phyloP scores from a whole-genome alignment of 2,113 vertebrate genomes.

The Zosterops lateralis region DNA sequence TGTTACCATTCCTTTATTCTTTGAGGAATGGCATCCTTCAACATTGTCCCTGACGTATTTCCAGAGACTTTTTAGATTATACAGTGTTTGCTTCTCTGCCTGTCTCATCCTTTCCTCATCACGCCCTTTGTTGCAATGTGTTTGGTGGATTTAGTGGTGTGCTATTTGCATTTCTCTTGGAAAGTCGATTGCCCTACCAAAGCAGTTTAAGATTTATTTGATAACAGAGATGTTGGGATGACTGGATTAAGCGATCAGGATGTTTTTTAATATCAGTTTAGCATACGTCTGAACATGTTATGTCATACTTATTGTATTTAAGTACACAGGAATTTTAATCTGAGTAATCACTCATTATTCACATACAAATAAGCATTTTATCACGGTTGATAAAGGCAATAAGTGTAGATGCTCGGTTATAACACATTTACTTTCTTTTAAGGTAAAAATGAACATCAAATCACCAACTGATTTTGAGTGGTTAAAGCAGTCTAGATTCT shows the following conservation, averaged over 20 bases:
- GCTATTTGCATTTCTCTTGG: not conserved
- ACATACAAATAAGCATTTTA: not conserved
- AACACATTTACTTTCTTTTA: slow-evolving; percentile 25
- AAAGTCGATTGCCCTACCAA: not conserved
- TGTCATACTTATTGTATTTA: not conserved
- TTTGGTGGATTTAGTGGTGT: not conserved
- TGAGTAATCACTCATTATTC: not conserved
- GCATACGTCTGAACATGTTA: not conserved
- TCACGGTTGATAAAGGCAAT: not conserved
- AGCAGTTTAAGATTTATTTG: not conserved
- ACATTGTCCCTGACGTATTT: not conserved
- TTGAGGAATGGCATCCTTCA: not conserved
- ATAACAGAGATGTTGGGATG: not conserved
- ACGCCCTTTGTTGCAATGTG: not conserved
- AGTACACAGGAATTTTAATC: not conserved
- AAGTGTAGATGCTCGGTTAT: not conserved
- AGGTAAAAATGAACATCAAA: slow-evolving; percentile 86
- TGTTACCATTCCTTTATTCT: not conserved
- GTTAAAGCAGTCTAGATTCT: slow-evolving; percentile 90
- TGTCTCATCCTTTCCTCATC: not conserved
- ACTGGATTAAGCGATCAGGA: not conserved
- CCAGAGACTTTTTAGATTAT: not conserved
- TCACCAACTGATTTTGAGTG: slow-evolving; percentile 86
- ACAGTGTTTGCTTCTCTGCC: not conserved
- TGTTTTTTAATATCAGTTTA: not conserved